phyloP scores from a whole-genome alignment of 2,888 invertebrate genomes.

The Atherix ibis region DNA sequence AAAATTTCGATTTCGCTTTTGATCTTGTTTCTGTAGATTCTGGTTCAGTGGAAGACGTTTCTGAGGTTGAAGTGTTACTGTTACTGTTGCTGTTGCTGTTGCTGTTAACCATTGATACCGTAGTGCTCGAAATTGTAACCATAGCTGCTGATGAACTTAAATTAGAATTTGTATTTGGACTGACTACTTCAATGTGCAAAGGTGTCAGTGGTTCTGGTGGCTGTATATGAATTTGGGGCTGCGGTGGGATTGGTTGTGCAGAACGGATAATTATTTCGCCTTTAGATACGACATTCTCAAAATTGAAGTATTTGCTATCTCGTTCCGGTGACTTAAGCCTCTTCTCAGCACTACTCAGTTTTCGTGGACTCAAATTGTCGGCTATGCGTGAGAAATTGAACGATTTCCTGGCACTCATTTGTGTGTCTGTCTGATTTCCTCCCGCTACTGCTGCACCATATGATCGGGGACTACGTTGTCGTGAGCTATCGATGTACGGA shows the following conservation, averaged over 20 bases:
- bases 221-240: no score
- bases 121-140: neutral
- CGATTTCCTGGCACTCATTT: constrained; percentile 18
- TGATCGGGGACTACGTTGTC: constrained; percentile 6
- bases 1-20: constrained; percentile 41
- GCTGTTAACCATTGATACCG: no score
- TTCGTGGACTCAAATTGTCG: constrained; percentile 26
- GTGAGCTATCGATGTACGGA: neutral
- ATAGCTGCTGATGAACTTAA: constrained; percentile 6
- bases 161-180: no score
- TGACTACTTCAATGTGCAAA: constrained; percentile 26
- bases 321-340: constrained; percentile 10
- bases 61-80: constrained; percentile 2
- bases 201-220: constrained; percentile 14
- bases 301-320: constrained; percentile 28
- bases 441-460: constrained; percentile 7
- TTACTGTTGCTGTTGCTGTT: no score
- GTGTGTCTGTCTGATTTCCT: no score
- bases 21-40: constrained; percentile 11
- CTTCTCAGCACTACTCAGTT: constrained; percentile 8
- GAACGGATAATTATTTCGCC: constrained; percentile 18
- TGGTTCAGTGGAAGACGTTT: constrained; percentile 6
- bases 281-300: constrained; percentile 15
- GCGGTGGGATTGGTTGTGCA: constrained; percentile 11
- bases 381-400: constrained; percentile 32